Evolutionary conservation across 2,113 vertebrate genomes (phyloP).

Genomic region (Procavia capensis): DNA sequence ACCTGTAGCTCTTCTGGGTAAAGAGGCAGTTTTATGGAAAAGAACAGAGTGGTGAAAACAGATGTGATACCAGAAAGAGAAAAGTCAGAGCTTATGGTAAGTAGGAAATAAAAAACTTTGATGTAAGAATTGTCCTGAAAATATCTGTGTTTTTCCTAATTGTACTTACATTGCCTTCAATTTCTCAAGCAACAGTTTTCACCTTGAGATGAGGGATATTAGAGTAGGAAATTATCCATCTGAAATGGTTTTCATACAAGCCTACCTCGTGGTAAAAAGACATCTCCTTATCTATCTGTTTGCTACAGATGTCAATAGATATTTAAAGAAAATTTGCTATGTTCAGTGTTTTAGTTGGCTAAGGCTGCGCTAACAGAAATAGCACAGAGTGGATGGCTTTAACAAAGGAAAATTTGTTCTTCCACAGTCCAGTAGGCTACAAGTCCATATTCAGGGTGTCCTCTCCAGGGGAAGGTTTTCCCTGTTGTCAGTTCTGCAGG

Average conservation of each 20-base stretch:
- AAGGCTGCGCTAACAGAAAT: too few species aligned
- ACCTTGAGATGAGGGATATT: not conserved
- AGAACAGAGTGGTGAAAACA: slow-evolving; percentile 27
- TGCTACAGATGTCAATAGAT: not conserved
- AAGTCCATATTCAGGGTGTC: too few species aligned
- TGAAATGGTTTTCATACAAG: slow-evolving; percentile 21
- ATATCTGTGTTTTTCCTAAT: slow-evolving; percentile 37
- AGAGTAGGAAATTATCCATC: not conserved
- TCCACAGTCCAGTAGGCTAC: too few species aligned
- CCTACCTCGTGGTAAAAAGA: not conserved
- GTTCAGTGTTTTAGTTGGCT: not conserved
- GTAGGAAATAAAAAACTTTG: slow-evolving; percentile 51
- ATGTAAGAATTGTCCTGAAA: slow-evolving; percentile 52
- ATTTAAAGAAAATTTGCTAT: not conserved
- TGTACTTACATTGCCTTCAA: slow-evolving; percentile 25
- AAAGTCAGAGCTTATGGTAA: slow-evolving; percentile 64
- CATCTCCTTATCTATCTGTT: not conserved
- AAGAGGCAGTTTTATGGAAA: slow-evolving; percentile 45
- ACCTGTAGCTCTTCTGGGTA: slow-evolving; percentile 46
- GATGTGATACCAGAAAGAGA: slow-evolving; percentile 7
- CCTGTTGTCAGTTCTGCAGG: too few species aligned
- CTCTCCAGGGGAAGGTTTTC: too few species aligned
- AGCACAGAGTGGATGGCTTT: too few species aligned
- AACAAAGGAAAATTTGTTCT: too few species aligned
- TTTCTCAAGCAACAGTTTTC: slow-evolving; percentile 32